Base-by-base conservation (phyloP, 2,888 invertebrate species). In the Hirudinaria manillensis region DNA sequence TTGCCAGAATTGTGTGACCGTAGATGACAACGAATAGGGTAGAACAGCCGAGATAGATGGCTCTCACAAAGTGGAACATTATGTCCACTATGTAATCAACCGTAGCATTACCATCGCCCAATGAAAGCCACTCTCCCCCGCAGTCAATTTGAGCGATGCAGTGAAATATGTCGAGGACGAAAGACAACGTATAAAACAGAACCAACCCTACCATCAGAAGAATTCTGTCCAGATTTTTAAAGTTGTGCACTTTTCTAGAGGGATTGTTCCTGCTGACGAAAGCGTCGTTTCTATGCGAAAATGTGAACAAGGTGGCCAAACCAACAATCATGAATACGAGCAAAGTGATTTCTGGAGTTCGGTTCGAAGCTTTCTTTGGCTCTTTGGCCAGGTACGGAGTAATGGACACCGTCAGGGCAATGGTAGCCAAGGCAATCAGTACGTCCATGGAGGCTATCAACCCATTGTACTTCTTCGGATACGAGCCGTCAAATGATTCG, bases 161-260 rank as follows among this genome's bases (percentile, higher is more conserved):
- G 32, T 68, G 68, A 10, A 68, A 32, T 29, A 68, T n/a, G 32
- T 68, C 68, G n/a, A 68, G 32, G 27, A 68, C 68, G 36, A 68
- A 68, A 36, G 68, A 68, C n/a, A 68, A 68, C 0, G 68, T 68
- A 16, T 68, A 68, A 36, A 68, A 68, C n/a, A 68, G 21, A 34
- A 68, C 68, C 68, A 68, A 16, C 34, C 68, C 68, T 2, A 32
- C 68, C 32, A 68, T n/a, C 32, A 68, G n/a, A n/a, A 68, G 36
- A 34, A 68, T 68, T 36, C 36, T 10, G 19, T 68, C 68, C 13
- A 36, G 13, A 10, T 32, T 32, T 68, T 32, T n/a, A 36, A 24
- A 68, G 13, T 24, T n/a, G 6, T 29, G n/a, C n/a, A 68, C n/a
- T 29, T n/a, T 68, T n/a, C 68, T 68, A 29, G 19, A 16, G 32